These are phyloP conservation scores for Cosmia trapezina DNA, from an alignment of 2,888 invertebrate species.

Conservation along the genomic window DNA sequence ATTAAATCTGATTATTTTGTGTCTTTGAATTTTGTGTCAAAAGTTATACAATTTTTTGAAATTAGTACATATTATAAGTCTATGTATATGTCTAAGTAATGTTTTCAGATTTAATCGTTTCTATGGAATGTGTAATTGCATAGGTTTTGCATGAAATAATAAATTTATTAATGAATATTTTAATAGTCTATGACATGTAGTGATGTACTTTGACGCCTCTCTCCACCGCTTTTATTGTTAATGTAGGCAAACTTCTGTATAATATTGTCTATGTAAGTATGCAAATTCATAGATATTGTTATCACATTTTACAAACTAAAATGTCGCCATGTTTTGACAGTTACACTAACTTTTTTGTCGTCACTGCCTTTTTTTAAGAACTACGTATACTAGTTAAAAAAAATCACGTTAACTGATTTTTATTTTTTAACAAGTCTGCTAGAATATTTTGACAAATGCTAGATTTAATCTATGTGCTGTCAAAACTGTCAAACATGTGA, in stretches of 20 bases:
- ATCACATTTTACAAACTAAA: conserved; percentile 28
- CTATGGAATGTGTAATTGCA: conserved; percentile 69
- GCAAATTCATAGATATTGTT: conserved; percentile 45
- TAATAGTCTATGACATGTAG: conserved; percentile 64
- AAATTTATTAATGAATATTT: conserved; percentile 41
- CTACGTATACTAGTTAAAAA: too few species aligned
- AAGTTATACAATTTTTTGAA: conserved; percentile 46
- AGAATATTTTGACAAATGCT: neutral
- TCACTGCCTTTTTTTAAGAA: conserved; percentile 18
- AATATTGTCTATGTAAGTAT: conserved; percentile 32
- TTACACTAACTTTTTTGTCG: neutral
- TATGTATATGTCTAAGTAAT: conserved; percentile 61
- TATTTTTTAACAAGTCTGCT: neutral
- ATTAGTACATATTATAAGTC: conserved; percentile 47
- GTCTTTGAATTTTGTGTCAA: conserved; percentile 61
- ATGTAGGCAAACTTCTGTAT: conserved; percentile 58
- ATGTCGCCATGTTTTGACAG: conserved; percentile 41
- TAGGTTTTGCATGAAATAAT: conserved; percentile 74
- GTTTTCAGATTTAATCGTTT: conserved; percentile 68
- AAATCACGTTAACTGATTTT: neutral
- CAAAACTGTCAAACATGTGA: conserved; percentile 40
- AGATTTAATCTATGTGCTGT: conserved; percentile 21
- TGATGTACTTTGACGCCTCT: conserved; percentile 77
- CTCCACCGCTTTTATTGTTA: conserved; percentile 76
- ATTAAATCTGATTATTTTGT: conserved; percentile 66